Evolutionary conservation across 2,888 invertebrate genomes (phyloP), one percentile per base, ranked within the genome.

Genomic region (Ephialtes manifestator): DNA sequence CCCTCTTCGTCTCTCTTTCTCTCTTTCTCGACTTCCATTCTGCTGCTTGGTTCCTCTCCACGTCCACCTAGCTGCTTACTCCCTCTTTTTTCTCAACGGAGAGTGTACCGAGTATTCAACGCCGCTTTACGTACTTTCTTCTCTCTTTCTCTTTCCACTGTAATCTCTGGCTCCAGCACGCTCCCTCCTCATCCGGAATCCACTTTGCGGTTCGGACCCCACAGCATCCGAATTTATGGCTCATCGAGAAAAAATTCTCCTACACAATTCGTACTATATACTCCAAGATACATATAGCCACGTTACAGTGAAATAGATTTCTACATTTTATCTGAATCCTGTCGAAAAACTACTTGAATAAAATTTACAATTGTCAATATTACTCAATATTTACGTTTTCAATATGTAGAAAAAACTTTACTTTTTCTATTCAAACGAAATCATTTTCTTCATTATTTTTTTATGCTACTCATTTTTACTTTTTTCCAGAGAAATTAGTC

Each of bases 141-240:
- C 75, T 35, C 51, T 65, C 39, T 43, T n/a, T n/a, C 31, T 58
- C 43, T 48, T 13, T 76, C 35, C 46, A 8, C 11, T 20, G 3
- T 10, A 31, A 60, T 63, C 63, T 63, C 35, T 63, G n/a, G n/a
- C 51, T 28, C 51, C n/a, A n/a, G n/a, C 48, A 35, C 53, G 28
- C 70, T 63, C 18, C 11, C 8, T 43, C 18, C 51, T 68, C 53
- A 55, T 39, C 24, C 63, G 53, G 70, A 20, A 51, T 70, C 70
- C 68, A 80, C 75, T 74, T 77, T 60, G 46, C 58, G 72, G 58
- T 60, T 15, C 60, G 18, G 35, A 63, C 18, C 58, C 39, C 58
- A 15, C 39, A 39, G 24, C 43, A 72, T 43, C 39, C 72, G 43
- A 72, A 72, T 72, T 72, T 43, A 72, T 55, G 55, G 55, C 53